A percentile compares a stretch with the other conserved stretches of the same genome.
Evolutionary conservation across 2,113 vertebrate species (phyloP).

Genomic region (Rhabdornis inornatus): DNA sequence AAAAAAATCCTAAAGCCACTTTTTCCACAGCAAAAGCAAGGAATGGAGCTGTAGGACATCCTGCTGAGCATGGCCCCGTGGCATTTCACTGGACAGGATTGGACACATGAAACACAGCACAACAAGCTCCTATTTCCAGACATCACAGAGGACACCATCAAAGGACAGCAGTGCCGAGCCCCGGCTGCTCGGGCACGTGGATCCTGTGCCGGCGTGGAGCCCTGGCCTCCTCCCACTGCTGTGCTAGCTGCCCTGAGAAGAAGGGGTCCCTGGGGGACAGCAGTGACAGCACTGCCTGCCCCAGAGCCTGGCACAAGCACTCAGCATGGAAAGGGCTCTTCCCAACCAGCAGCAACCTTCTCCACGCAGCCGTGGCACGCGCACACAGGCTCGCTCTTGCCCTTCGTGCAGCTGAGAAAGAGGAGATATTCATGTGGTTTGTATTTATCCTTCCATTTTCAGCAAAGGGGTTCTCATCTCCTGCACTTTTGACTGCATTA

Average conservation of each 20-base stretch:
- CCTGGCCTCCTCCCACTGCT: not conserved
- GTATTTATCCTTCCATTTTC: constrained; percentile 9
- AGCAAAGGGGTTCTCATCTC: not conserved
- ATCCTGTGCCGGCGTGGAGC: not conserved
- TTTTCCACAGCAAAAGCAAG: not conserved
- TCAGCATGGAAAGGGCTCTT: not conserved
- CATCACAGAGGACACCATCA: not conserved
- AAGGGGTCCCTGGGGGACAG: not conserved
- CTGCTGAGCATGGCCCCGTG: not conserved
- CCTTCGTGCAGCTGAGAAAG: not conserved
- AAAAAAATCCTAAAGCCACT: not conserved
- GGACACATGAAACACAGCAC: not conserved
- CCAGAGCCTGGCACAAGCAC: not conserved
- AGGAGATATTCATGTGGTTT: not conserved
- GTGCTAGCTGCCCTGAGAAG: not conserved
- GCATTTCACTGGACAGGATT: not conserved
- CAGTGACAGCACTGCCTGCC: rapidly evolving
- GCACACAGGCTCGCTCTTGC: not conserved
- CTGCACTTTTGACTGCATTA: not conserved
- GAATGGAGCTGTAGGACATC: not conserved
- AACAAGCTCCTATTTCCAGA: not conserved
- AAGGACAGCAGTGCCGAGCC: not conserved
- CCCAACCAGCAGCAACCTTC: not conserved
- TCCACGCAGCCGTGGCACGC: not conserved
- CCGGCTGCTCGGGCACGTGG: rapidly evolving